Evolutionary conservation across 1,140 invertebrate species (phyloP).

Genomic region (Drosophila tropicalis): DNA sequence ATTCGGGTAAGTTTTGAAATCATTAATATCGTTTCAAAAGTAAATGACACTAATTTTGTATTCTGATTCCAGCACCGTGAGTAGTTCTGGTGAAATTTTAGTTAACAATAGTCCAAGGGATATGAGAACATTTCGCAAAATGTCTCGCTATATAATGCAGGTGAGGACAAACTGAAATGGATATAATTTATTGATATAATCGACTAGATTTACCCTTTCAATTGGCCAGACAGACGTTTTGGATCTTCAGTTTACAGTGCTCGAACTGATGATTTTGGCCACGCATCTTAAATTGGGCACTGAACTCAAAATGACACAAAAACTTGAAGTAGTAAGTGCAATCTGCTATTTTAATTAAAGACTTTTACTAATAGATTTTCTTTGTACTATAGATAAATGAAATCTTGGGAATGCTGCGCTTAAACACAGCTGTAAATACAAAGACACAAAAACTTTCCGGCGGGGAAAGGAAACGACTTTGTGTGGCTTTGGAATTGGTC

Average conservation of each 20-base stretch:
- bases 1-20: conserved; percentile 87
- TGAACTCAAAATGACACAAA: conserved; percentile 86
- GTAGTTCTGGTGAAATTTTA: conserved; percentile 86
- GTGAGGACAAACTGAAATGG: conserved; percentile 12
- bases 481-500: conserved; percentile 95
- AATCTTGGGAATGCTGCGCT: conserved; percentile 87
- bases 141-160: conserved; percentile 97
- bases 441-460: conserved; percentile 91
- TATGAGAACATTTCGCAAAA: conserved; percentile 91
- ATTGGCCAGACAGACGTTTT: conserved; percentile 88
- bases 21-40: not conserved
- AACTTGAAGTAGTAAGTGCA: conserved; percentile 88
- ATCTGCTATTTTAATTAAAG: no score
- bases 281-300: conserved; percentile 93
- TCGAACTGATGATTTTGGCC: conserved; percentile 93
- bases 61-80: conserved; percentile 50
- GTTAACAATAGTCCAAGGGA: conserved; percentile 91
- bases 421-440: conserved; percentile 87
- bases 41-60: not conserved
- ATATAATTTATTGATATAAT: no score
- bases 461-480: conserved; percentile 95
- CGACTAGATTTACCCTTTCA: not conserved
- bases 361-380: not conserved
- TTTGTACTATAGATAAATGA: conserved; percentile 85
- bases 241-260: conserved; percentile 92